phyloP scores from a whole-genome alignment of 2,113 vertebrate genomes.

The Felis catus region F.catus_Fca126_mat1.0 CM031421.1:6788501-6789000 shows the following conservation, averaged over 20 bases:
- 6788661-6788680: not conserved
- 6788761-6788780: not conserved
- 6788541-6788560: too few relatives aligned
- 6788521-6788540: not conserved
- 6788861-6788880: not conserved
- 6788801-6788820: not conserved
- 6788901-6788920: not conserved
- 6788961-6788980: not conserved
- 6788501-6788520: not conserved
- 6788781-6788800: not conserved
- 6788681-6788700: constrained; percentile 5
- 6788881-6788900: not conserved
- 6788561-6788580: too few relatives aligned
- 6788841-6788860: not conserved
- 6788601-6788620: too few relatives aligned
- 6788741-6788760: not conserved
- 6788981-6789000: not conserved
- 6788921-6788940: not conserved
- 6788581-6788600: too few relatives aligned
- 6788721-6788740: not conserved
- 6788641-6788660: too few relatives aligned
- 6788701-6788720: not conserved
- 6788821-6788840: not conserved
- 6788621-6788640: too few relatives aligned
- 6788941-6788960: not conserved